Conservation (phyloP, 2,888 invertebrate genomes). For the Pomacea canaliculata region DNA sequence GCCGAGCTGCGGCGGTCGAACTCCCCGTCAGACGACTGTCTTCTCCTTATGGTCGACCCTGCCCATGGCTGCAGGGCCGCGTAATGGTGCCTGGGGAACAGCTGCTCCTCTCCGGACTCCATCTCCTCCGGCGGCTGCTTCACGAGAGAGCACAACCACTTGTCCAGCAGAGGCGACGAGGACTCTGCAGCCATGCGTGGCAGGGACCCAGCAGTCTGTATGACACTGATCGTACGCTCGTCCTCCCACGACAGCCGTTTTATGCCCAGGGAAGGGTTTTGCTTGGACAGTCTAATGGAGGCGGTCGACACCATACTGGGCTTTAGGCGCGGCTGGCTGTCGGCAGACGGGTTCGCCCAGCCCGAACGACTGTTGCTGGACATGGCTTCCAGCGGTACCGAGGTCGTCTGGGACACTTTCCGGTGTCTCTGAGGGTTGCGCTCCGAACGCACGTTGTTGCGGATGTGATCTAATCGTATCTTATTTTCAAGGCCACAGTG, state of each 20-base stretch:
- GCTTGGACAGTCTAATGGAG: slow-evolving; percentile 11
- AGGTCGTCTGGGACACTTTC: not conserved
- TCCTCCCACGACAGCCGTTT: slow-evolving; percentile 13
- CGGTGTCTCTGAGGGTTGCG: not conserved
- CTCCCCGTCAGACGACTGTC: not conserved
- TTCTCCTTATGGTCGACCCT: too few relatives aligned
- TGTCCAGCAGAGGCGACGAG: slow-evolving; percentile 21
- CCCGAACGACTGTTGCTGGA: not conserved
- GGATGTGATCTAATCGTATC: not conserved
- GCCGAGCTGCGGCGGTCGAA: slow-evolving; percentile 12
- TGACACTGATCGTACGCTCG: slow-evolving; percentile 12
- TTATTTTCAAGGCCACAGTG: slow-evolving; percentile 4
- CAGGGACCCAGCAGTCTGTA: slow-evolving; percentile 4
- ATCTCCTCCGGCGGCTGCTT: slow-evolving; percentile 13
- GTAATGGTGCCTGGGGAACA: not conserved
- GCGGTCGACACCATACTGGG: slow-evolving; percentile 20
- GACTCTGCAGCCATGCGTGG: not conserved
- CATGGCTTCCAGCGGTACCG: not conserved
- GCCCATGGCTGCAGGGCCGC: too few relatives aligned
- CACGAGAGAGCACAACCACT: slow-evolving; percentile 21
- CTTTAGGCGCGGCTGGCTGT: not conserved
- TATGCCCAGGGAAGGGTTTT: not conserved
- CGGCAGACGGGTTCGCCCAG: not conserved
- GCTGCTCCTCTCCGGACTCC: slow-evolving; percentile 3
- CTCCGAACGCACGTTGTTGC: not conserved